These are phyloP conservation scores for Tonatia bakeri DNA, from an alignment of 2,113 vertebrate genomes.

Conservation along the genomic window DNA sequence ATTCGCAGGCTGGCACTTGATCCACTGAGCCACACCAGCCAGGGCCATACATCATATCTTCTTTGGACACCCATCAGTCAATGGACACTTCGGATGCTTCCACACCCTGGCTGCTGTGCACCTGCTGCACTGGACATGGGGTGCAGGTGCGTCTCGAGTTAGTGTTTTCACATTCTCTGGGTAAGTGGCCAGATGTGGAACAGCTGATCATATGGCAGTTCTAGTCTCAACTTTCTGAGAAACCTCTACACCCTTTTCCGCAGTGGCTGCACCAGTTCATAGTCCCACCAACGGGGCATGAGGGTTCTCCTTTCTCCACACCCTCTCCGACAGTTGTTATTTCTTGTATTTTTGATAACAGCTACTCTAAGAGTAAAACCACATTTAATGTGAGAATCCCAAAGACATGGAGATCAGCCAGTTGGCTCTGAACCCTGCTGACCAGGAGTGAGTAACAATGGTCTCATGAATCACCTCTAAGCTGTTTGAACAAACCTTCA, in stretches of 20 bases:
- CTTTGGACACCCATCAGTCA: neutral
- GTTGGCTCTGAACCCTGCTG: constrained; percentile 15
- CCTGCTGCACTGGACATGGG: neutral
- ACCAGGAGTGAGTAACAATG: neutral
- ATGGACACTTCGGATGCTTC: neutral
- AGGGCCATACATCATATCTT: too few relatives aligned
- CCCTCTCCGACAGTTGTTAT: neutral
- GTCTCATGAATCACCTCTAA: constrained; percentile 36
- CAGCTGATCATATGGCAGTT: fast-evolving
- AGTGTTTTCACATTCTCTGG: neutral
- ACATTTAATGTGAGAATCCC: neutral
- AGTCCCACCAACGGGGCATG: neutral
- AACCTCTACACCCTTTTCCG: neutral
- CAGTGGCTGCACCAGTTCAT: neutral
- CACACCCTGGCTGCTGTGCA: neutral
- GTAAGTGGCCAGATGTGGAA: neutral
- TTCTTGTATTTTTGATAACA: neutral
- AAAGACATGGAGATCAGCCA: constrained; percentile 22
- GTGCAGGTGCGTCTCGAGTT: too few relatives aligned
- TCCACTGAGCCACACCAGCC: too few relatives aligned
- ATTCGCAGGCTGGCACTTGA: too few relatives aligned
- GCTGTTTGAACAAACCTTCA: constrained; percentile 36
- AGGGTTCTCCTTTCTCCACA: neutral
- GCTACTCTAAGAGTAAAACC: neutral
- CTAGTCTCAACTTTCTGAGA: neutral